These are phyloP conservation scores for Leucania comma DNA, from an alignment of 2,888 invertebrate species.

Conservation along the genomic window DNA sequence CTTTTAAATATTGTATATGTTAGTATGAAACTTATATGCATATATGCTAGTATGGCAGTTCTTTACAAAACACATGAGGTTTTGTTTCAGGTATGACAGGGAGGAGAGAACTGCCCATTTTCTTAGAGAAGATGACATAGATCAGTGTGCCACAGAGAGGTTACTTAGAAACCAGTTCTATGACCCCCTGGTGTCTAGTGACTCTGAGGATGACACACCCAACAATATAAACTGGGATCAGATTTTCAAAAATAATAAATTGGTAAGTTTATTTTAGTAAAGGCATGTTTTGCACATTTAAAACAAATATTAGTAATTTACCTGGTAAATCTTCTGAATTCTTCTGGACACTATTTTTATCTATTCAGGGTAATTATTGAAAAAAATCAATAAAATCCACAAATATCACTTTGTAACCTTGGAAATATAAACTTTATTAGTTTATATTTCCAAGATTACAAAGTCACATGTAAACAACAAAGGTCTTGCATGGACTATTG, in stretches of 20 bases:
- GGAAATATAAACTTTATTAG: no score
- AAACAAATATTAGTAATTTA: neutral
- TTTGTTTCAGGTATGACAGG: constrained; percentile 69
- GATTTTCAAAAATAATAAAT: constrained; percentile 66
- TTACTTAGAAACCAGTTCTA: constrained; percentile 79
- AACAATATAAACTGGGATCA: constrained; percentile 78
- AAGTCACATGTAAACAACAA: no score
- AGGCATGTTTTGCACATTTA: neutral
- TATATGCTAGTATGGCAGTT: no score
- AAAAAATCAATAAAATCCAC: no score
- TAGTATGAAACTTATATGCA: no score
- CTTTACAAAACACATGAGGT: neutral
- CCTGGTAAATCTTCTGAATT: neutral
- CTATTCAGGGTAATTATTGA: no score
- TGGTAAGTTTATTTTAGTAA: constrained; percentile 22
- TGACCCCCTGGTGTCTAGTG: constrained; percentile 79
- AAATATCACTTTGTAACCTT: no score
- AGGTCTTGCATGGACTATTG: no score
- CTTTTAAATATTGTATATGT: no score
- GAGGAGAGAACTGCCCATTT: constrained; percentile 60
- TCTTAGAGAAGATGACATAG: constrained; percentile 74
- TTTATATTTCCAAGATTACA: no score
- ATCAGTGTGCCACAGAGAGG: constrained; percentile 78
- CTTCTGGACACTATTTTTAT: no score
- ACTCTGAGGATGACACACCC: constrained; percentile 74